Conservation (phyloP, 2,888 invertebrate genomes). For the Tipula helvola region DNA sequence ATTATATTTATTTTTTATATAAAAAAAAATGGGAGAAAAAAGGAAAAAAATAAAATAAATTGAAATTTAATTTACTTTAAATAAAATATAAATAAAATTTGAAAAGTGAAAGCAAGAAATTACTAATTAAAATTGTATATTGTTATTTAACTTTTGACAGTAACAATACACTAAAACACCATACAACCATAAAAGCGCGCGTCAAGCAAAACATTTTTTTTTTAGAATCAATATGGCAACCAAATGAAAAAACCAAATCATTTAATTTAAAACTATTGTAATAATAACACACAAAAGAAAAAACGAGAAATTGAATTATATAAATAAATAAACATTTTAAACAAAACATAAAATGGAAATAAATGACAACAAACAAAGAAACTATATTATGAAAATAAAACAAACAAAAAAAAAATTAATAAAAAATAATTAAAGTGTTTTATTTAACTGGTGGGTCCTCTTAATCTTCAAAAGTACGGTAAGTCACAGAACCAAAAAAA, state of each 20-base stretch:
- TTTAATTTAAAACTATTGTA: background rate
- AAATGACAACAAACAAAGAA: background rate
- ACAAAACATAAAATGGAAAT: background rate
- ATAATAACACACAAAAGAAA: background rate
- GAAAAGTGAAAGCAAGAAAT: background rate
- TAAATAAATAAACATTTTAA: background rate
- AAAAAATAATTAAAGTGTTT: background rate
- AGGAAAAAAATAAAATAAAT: background rate
- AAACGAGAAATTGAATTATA: background rate
- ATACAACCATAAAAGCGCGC: too few relatives aligned
- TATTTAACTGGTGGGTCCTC: background rate
- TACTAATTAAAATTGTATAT: background rate
- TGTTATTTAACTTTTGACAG: background rate
- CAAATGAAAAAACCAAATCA: background rate
- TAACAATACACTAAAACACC: background rate
- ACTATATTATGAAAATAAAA: background rate
- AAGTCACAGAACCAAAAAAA: too few relatives aligned
- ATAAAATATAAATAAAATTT: background rate
- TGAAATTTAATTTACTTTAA: background rate
- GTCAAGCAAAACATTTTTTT: background rate
- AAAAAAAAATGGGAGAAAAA: background rate
- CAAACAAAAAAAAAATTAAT: background rate
- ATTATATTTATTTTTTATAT: constrained; percentile 8
- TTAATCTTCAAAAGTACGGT: too few relatives aligned
- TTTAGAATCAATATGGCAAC: background rate